These are phyloP conservation scores for Drosophila sucinea DNA, from an alignment of 1,140 invertebrate species.

Conservation along the genomic window DNA sequence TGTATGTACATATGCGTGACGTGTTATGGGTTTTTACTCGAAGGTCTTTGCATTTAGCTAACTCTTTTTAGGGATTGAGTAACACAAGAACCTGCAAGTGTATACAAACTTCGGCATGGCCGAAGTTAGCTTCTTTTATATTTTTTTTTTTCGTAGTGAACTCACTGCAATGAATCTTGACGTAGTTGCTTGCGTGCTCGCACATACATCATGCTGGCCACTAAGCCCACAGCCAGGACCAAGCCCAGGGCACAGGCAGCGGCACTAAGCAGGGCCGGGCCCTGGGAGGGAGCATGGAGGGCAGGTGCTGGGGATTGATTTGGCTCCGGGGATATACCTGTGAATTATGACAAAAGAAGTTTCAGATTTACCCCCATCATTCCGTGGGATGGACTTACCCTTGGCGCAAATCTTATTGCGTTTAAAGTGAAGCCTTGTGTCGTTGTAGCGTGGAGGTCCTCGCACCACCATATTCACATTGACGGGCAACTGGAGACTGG, in stretches of 20 bases:
- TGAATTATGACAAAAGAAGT: conserved; percentile 10
- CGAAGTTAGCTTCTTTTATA: no score
- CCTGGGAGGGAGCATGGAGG: conserved; percentile 75
- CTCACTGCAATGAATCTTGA: conserved; percentile 90
- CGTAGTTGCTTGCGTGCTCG: conserved; percentile 90
- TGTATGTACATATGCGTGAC: no score
- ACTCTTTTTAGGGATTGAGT: no score
- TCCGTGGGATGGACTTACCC: conserved; percentile 84
- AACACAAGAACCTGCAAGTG: no score
- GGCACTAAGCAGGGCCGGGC: conserved; percentile 84
- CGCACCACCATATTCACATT: conserved; percentile 91
- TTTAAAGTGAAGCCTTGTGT: conserved; percentile 90
- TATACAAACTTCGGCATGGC: no score
- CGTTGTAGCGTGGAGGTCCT: conserved; percentile 85
- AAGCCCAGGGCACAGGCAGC: conserved; percentile 91
- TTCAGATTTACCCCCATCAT: background rate
- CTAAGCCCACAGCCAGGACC: conserved; percentile 88
- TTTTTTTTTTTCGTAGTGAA: conserved; percentile 33
- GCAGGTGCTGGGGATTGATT: conserved; percentile 81
- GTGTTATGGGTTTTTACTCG: no score
- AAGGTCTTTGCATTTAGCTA: no score
- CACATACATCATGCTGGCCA: conserved; percentile 90
- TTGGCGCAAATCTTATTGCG: conserved; percentile 94
- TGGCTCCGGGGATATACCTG: conserved; percentile 78
- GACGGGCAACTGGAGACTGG: conserved; percentile 87